Percentiles rank a stretch among this genome's conserved stretches.
Evolutionary conservation across 1,140 invertebrate genomes (phyloP).

Genomic region (Cataglyphis hispanica): DNA sequence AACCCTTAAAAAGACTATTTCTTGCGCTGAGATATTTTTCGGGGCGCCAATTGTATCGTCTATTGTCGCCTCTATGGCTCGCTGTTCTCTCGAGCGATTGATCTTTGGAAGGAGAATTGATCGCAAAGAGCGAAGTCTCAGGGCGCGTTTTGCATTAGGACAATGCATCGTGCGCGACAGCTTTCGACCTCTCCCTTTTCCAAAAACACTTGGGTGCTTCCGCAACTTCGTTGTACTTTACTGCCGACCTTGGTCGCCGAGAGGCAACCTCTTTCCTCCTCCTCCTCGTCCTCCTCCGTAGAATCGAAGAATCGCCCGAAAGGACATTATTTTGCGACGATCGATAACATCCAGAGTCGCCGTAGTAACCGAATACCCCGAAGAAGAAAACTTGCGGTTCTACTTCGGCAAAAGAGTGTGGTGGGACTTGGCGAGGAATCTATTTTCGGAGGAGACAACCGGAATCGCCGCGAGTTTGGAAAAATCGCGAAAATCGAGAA

Average conservation of each 20-base stretch:
- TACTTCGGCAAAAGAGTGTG: slow-evolving; percentile 2
- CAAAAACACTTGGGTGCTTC: slow-evolving; percentile 26
- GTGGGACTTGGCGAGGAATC: slow-evolving; percentile 27
- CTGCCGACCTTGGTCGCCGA: neutral
- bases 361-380: slow-evolving; percentile 43
- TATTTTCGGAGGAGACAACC: slow-evolving; percentile 48
- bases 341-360: slow-evolving; percentile 50
- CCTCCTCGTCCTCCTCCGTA: no score
- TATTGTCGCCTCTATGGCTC: neutral
- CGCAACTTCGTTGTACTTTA: neutral
- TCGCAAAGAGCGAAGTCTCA: neutral
- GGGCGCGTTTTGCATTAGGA: slow-evolving; percentile 34
- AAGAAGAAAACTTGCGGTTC: slow-evolving; percentile 39
- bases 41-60: neutral
- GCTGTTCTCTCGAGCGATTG: neutral
- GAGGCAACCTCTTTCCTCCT: slow-evolving; percentile 12
- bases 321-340: slow-evolving; percentile 57
- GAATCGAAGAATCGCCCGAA: slow-evolving; percentile 22
- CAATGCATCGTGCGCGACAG: slow-evolving; percentile 14
- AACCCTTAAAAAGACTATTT: neutral
- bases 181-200: neutral
- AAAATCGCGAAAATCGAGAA: slow-evolving; percentile 16
- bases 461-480: slow-evolving; percentile 36
- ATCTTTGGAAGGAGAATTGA: neutral
- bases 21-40: neutral